Base-by-base conservation (phyloP, 2,888 invertebrate species). In the Nipponacmea schrenckii region DNA sequence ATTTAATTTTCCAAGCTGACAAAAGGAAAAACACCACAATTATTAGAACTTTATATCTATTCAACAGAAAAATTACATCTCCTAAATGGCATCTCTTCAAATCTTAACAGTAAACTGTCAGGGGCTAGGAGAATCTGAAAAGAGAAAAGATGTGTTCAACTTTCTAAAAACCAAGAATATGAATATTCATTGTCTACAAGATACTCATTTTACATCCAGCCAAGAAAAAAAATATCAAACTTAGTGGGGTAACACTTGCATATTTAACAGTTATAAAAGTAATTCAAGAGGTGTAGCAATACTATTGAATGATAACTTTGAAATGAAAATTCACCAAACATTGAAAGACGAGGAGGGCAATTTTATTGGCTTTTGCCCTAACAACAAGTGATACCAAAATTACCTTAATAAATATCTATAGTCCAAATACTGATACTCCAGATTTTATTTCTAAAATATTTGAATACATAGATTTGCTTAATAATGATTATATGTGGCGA, bases 391-490 rank as follows among this genome's bases (percentile, higher is more conserved):
- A 56, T 20, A 56, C 56, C n/a, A 56, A 56, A 20, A 20, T 56
- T n/a, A 56, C 56, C 24, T 2, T 20, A 56, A 17, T 12, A 56
- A 71, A 46, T 20, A 15, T 71, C 14, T 71, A 71, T 71, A 63
- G 71, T 2, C 71, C 68, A 68, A 71, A 71, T 31, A 63, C 46
- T 2, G 70, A 70, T 15, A 44, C 56, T 44, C 70, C 67, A 31
- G 24, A 56, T 39, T 70, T 66, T 62, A 66, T 44, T 67, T 20
- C 31, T n/a, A 62, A 66, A 39, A 10, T 70, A 7, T 56, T 24
- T 24, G 14, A 20, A 31, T 62, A 44, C 17, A 62, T 63, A 24
- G 39, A 71, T 39, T 45, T 62, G 10, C 17, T 63, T 48, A 27
- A 44, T 24, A 62, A 68, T 63, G 44, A 56, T 48, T 10, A 56